Base-by-base conservation (phyloP, 2,113 vertebrate genomes). In the Callithrix jacchus region DNA sequence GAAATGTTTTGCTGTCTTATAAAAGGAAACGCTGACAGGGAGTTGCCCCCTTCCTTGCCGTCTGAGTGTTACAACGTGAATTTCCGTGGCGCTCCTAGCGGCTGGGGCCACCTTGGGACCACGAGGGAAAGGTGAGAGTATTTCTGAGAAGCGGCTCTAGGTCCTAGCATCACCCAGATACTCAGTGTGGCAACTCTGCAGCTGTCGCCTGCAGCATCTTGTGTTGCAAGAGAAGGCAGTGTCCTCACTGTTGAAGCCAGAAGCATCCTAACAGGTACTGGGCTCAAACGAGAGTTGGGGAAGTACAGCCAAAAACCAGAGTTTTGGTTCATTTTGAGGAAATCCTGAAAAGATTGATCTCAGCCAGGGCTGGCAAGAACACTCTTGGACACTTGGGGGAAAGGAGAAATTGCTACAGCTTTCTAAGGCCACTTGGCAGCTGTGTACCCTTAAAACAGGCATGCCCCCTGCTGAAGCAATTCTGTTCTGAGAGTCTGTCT, bases 401-500 rank as follows among this genome's bases (percentile, higher is more conserved):
- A 68, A 58, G 40, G 1, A 16, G 0, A 37, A 16, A 40, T 6
- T 18, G 21, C 73, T 2, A 6, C 0, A 6, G 61, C 61, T 76
- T 21, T 12, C 40, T 58, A 42, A 40, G 20, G 49, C 49, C 68
- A 9, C 35, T 3, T 9, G 40, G 58, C 83, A 40, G 42, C 18
- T 58, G 32, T 1, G 0, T 3, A 30, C 25, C 32, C 0, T 11
- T 21, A 13, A 40, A 52, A 37, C 4, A 3, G 2, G n/a, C 17
- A 0, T 2, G 10, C 4, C 13, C 12, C 40, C 3, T 11, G 54
- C 23, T 6, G 21, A 23, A 42, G 68, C 13, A 1, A 13, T 0
- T 20, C 66, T 30, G 8, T 14, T 13, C 58, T 18, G 4, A n/a
- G 32, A 23, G 23, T 37, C 12, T 8, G 6, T 2, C 79, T 0